phyloP scores from a whole-genome alignment of 2,888 invertebrate species.

The Ceramica pisi region DNA sequence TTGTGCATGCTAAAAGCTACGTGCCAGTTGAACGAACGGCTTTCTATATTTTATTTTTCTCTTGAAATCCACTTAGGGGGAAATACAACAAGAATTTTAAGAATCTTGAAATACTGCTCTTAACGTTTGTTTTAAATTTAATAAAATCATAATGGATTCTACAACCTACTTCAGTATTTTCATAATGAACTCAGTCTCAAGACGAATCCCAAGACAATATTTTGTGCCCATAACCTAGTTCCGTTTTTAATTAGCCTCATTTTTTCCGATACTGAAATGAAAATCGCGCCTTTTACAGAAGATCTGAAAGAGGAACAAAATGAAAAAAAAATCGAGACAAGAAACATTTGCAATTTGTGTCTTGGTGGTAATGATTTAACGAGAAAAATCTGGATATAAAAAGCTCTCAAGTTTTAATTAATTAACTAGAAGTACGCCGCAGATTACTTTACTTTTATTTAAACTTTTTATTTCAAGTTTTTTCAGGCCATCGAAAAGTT shows the following conservation, averaged over 20 bases:
- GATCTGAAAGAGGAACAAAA: not conserved
- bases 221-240: slow-evolving; percentile 25
- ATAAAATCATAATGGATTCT: not conserved
- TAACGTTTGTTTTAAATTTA: not conserved
- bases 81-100: slow-evolving; percentile 6
- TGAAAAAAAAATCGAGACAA: not conserved
- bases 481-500: not conserved
- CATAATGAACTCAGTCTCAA: not conserved
- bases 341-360: not conserved
- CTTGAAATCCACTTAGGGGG: not conserved
- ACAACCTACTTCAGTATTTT: not conserved
- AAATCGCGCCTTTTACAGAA: slow-evolving; percentile 19
- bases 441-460: no score
- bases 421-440: no score
- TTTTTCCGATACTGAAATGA: slow-evolving; percentile 49
- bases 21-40: slow-evolving; percentile 25
- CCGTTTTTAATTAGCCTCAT: slow-evolving; percentile 49
- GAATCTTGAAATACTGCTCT: not conserved
- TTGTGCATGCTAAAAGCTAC: slow-evolving; percentile 52
- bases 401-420: no score
- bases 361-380: not conserved
- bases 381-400: not conserved
- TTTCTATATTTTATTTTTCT: slow-evolving; percentile 27
- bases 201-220: slow-evolving; percentile 6
- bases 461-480: no score